Base-by-base conservation (phyloP, 2,113 vertebrate species). In the Guaruba guarouba region DNA sequence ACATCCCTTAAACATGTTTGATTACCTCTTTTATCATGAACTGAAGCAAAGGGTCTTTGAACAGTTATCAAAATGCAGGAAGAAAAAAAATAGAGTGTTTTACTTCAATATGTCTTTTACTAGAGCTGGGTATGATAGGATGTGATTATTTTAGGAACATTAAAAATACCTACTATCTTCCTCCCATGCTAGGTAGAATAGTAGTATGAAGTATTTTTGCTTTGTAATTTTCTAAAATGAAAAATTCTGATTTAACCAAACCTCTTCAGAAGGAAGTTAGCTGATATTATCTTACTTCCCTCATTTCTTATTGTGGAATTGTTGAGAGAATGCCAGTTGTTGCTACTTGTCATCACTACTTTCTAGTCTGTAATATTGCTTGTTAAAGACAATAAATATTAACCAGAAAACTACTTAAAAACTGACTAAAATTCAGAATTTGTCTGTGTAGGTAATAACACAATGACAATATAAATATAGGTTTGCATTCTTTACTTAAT, bases 251-350 rank as follows among this genome's bases (percentile, higher is more conserved):
- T 96, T 96, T 97, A 96, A 96, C 92, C 95, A 96, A 96, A 96
- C 95, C 73, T 96, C 96, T 97, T 97, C 96, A 96, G 96, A 96
- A 97, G 95, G 95, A 98, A 98, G 75, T 92, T 20, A 83, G 86
- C 97, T 93, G 97, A 98, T 97, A 70, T 92, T 97, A 97, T 98
- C 97, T 97, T 93, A 96, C 97, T 98, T 98, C 97, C 97, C 96
- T 97, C 96, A 97, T 97, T 98, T 98, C 97, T 97, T 97, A 91
- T 20, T 94, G 93, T 94, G 96, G 96, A 97, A 97, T 97, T 96
- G 96, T 98, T 97, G 96, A 97, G 96, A 97, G 96, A 97, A 94
- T 95, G 96, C 97, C 97, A 97, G 82, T 95, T 95, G 93, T 93
- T 96, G 67, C 96, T 67, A 52, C 96, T 96, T 97, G 95, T 97